phyloP scores from a whole-genome alignment of 64 coral and sea anemone genomes.

The Pachyseris speciosa region DNA sequence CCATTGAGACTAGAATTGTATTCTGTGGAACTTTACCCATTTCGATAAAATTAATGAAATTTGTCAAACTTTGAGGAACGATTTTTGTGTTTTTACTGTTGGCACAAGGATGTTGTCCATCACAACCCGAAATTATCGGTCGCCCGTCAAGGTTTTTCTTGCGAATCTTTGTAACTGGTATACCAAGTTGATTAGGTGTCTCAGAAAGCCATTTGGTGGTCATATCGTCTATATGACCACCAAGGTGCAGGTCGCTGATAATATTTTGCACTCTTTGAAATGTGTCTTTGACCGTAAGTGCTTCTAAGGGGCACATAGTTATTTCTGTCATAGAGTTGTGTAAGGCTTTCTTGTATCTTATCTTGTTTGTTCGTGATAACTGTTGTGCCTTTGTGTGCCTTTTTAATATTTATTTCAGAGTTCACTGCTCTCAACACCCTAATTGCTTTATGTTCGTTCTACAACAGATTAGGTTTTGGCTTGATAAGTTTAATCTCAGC shows the following conservation, averaged over 20 bases:
- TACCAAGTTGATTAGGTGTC: neutral
- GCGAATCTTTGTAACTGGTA: constrained; percentile 20
- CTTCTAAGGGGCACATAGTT: neutral
- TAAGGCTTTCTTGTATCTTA: constrained; percentile 2
- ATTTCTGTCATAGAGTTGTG: neutral
- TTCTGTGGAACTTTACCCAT: neutral
- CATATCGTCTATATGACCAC: neutral
- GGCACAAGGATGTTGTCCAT: neutral
- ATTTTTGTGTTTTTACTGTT: neutral
- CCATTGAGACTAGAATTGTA: neutral
- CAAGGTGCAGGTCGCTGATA: neutral
- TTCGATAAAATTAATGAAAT: neutral
- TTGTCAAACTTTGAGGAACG: no score
- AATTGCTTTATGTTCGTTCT: neutral
- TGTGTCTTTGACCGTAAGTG: constrained; percentile 27
- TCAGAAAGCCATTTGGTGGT: constrained; percentile 5
- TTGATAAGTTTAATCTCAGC: constrained; percentile 15
- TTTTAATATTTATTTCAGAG: neutral
- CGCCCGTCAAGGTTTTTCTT: neutral
- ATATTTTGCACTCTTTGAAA: neutral
- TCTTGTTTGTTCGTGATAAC: neutral
- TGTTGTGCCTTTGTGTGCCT: neutral
- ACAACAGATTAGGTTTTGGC: neutral
- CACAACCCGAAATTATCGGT: constrained; percentile 17
- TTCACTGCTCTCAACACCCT: neutral